Base-by-base conservation (phyloP, 2,888 invertebrate genomes). In the Amblyjoppa proteus region DNA sequence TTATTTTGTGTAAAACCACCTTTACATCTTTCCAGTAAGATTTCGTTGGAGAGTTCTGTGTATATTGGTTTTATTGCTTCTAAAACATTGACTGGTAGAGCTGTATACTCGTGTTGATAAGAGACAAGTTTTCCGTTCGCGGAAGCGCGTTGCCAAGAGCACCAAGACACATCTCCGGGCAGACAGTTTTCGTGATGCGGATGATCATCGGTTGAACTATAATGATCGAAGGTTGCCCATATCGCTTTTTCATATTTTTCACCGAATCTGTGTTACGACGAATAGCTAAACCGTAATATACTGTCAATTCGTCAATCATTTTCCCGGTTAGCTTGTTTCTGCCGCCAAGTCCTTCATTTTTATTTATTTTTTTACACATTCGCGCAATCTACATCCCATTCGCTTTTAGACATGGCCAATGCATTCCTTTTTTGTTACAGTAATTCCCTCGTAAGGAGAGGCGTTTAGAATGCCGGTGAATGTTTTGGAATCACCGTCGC, bases 141-240 rank as follows among this genome's bases (percentile, higher is more conserved):
- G 66, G 75, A 45, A 78, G 87, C 87, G 49, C 81, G 78, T n/a
- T 88, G 87, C 87, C 84, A 86, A 28, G 71, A 28, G 71, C 88
- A 88, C 87, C 87, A 87, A 31, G 86, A 85, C 38, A 83, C 79
- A 25, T 51, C n/a, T 41, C 87, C 83, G 49, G 74, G 70, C 64
- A 89, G 89, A 71, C 88, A 89, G 11, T 20, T 20, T 20, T 20
- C 20, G 20, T 20, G 20, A 20, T 20, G 20, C 20, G 20, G 20
- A 20, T 20, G 81, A 73, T 34, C 76, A 56, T 89, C 88, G n/a
- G 89, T 89, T 3, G 88, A 89, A 61, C 87, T 79, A 61, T 88
- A 88, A 75, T 90, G 89, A 68, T 89, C 51, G 20, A 88, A 83
- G 7, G 88, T 89, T 25, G 88, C 89, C 77, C 80, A 88, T n/a